phyloP scores from a whole-genome alignment of 2,797 vertebrate species.

The Linurgus olivaceus region DNA sequence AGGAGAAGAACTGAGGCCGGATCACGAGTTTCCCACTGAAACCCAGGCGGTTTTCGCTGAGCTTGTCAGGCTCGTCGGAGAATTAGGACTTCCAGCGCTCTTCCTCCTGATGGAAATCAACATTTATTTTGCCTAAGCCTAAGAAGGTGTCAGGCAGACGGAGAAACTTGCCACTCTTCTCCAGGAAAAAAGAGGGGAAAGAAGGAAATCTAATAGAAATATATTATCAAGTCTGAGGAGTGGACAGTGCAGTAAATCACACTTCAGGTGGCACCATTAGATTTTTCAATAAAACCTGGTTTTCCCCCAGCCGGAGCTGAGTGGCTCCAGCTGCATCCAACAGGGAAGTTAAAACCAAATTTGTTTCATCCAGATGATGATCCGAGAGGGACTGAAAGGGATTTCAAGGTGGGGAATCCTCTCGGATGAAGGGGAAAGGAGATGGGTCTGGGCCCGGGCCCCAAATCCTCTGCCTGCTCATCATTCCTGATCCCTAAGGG shows the following conservation, averaged over 20 bases:
- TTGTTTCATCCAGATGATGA: background rate
- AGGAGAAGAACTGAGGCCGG: background rate
- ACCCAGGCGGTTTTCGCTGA: background rate
- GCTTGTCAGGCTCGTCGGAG: background rate
- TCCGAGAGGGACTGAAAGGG: background rate
- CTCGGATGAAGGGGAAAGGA: background rate
- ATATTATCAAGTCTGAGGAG: conserved; percentile 40
- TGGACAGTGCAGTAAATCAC: conserved; percentile 55
- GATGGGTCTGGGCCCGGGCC: no score
- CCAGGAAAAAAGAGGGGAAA: background rate
- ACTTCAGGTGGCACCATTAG: conserved; percentile 33
- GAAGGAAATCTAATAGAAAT: conserved; percentile 51
- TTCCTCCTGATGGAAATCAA: conserved; percentile 45
- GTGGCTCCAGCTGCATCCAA: background rate
- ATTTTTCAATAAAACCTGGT: background rate
- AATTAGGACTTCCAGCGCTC: background rate
- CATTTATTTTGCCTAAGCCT: conserved; percentile 44
- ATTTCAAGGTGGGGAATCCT: background rate
- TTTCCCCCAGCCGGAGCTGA: background rate
- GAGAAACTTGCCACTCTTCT: conserved; percentile 11
- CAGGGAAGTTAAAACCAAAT: background rate
- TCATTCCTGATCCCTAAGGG: accelerated
- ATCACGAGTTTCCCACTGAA: background rate
- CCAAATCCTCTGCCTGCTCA: background rate
- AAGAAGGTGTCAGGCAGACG: conserved; percentile 16